Percentiles rank a stretch among this genome's conserved stretches.
phyloP scores from a whole-genome alignment of 1,140 invertebrate genomes.

The Venustaconcha ellipsiformis region DNA sequence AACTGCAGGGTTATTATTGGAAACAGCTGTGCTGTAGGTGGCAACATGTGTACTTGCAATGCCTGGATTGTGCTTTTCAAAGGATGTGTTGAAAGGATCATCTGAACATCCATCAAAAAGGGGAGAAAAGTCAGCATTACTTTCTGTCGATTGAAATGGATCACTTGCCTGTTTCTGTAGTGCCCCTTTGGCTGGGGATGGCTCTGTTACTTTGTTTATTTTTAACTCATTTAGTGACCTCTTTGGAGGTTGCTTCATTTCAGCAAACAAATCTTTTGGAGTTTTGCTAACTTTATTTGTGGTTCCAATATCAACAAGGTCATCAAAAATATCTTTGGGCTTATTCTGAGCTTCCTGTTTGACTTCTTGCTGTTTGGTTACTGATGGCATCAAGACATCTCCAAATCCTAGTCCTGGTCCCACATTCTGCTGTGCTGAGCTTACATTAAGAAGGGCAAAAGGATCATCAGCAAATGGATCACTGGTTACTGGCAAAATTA shows the following conservation, averaged over 20 bases:
- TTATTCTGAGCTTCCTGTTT: constrained; percentile 9
- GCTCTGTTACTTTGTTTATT: constrained; percentile 11
- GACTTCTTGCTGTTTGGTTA: constrained; percentile 15
- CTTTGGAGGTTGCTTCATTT: constrained; percentile 41
- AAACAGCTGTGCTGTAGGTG: no score
- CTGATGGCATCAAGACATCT: constrained; percentile 33
- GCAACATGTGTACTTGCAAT: no score
- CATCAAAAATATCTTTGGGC: constrained; percentile 48
- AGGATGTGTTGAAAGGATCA: constrained; percentile 51
- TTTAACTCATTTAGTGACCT: constrained; percentile 56
- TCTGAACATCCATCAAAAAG: constrained; percentile 10
- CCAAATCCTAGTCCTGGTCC: constrained; percentile 29
- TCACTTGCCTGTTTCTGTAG: constrained; percentile 45
- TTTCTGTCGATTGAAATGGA: background rate
- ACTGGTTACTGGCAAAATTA: background rate
- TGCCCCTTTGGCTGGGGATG: constrained; percentile 16
- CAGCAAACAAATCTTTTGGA: constrained; percentile 57
- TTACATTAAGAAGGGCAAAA: constrained; percentile 23
- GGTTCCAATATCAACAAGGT: constrained; percentile 51
- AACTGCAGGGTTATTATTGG: no score
- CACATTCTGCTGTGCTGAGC: constrained; percentile 4
- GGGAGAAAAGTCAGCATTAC: constrained; percentile 12
- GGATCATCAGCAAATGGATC: constrained; percentile 52
- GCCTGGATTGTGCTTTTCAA: no score
- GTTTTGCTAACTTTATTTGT: constrained; percentile 31